These are phyloP conservation scores for Bos javanicus DNA, from an alignment of 2,113 vertebrate genomes.

Conservation along the genomic window DNA sequence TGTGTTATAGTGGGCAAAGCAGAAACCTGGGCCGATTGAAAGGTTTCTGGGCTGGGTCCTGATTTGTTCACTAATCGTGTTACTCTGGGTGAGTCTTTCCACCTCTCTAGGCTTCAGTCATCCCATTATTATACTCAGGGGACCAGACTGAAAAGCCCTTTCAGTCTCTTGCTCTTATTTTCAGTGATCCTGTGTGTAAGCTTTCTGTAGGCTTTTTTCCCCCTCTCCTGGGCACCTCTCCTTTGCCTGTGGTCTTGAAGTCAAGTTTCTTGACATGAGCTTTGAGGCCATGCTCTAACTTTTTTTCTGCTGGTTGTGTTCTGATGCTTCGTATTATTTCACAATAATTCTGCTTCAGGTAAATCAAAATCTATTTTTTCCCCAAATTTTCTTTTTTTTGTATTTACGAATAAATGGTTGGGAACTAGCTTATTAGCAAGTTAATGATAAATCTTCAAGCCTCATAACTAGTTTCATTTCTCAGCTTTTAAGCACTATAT, in stretches of 20 bases:
- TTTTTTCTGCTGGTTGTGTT: neutral
- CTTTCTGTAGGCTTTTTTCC: neutral
- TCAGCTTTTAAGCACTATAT: neutral
- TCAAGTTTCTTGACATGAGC: neutral
- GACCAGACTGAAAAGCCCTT: neutral
- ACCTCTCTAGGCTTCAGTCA: neutral
- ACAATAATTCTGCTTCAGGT: neutral
- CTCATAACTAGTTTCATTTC: neutral
- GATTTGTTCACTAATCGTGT: neutral
- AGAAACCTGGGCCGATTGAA: neutral
- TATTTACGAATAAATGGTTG: neutral
- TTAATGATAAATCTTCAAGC: slow-evolving; percentile 23
- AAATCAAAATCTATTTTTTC: slow-evolving; percentile 4
- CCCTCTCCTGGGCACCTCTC: neutral
- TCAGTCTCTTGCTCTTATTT: neutral
- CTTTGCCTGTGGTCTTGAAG: neutral
- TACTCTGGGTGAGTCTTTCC: neutral
- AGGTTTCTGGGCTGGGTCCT: neutral
- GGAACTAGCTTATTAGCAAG: neutral
- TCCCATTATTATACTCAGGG: neutral
- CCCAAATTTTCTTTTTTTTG: slow-evolving; percentile 31
- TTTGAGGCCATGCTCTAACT: neutral
- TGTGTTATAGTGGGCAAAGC: neutral
- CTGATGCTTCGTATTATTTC: neutral
- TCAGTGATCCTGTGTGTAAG: neutral